Evolutionary conservation across 2,797 vertebrate genomes (phyloP), one percentile per base, ranked within the genome.

Genomic region (Cossypha heuglini): DNA sequence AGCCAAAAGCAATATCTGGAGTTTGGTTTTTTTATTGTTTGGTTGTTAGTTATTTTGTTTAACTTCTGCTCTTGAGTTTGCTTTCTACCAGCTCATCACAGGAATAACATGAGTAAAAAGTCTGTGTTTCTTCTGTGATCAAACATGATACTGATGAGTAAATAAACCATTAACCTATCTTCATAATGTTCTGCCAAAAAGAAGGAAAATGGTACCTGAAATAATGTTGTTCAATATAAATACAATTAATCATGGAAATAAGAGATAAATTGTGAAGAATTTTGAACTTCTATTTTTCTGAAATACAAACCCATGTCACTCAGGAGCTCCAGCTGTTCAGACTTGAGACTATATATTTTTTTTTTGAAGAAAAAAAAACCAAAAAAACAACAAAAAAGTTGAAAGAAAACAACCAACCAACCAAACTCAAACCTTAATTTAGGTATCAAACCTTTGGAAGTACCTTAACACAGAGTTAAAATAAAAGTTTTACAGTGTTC

Each of bases 351-450:
- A 15, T 40, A 19, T 3, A 26, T 26, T 48, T 89, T 35, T 64
- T 61, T 28, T n/a, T n/a, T n/a, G n/a, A n/a, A n/a, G n/a, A 35
- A 35, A 35, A 35, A 35, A 35, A 35, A 35, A 35, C 33, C 2
- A 15, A 1, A 2, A 8, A 7, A 18, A 31, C 2, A 42, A 35
- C 3, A 45, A 29, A 43, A 35, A 51, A 29, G 7, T 19, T 9
- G 15, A 31, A 38, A 28, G 4, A 42, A 42, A 66, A 14, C 3
- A 52, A 18, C 2, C 9, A 15, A 21, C 4, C 9, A 40, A 29
- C 2, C 4, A 40, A 80, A 35, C 6, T 9, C 5, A 46, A 52
- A 29, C 5, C 26, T 15, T 78, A 21, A 54, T 46, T 58, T 58
- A 21, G 4, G n/a, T 58, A n/a, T 6, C 52, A 78, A 57, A 28